Conservation (phyloP, 2,888 invertebrate genomes). For the Hydriomena furcata region DNA sequence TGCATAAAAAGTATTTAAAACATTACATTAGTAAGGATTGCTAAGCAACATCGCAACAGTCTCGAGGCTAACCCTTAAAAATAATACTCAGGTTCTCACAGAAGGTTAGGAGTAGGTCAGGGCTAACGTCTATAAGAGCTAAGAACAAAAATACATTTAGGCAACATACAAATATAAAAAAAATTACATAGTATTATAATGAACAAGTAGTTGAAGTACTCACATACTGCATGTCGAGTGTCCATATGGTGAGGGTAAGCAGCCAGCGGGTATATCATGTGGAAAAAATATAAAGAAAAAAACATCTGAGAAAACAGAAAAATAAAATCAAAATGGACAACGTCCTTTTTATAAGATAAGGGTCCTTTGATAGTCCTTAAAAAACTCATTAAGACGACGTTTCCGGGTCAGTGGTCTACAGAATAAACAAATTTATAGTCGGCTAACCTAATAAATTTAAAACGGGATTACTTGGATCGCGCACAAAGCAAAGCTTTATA, state of each 20-base stretch:
- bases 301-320: conserved; percentile 28
- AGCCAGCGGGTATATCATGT: conserved; percentile 45
- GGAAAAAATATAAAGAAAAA: conserved; percentile 48
- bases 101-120: no score
- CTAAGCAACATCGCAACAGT: no score
- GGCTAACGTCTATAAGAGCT: no score
- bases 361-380: conserved; percentile 56
- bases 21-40: no score
- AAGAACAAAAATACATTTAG: no score
- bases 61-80: no score
- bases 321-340: conserved; percentile 36
- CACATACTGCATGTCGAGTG: conserved; percentile 62
- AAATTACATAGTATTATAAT: conserved; percentile 26
- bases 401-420: conserved; percentile 74
- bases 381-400: conserved; percentile 67
- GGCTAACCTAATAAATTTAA: conserved; percentile 79
- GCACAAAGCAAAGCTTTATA: conserved; percentile 77
- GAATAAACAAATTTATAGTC: conserved; percentile 79
- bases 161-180: no score
- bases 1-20: no score
- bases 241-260: conserved; percentile 42
- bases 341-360: conserved; percentile 44
- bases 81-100: no score
- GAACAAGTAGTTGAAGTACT: conserved; percentile 55
- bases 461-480: conserved; percentile 76